These are phyloP conservation scores for Parasteatoda tepidariorum DNA, from an alignment of 1,140 invertebrate species.

Conservation along the genomic window DNA sequence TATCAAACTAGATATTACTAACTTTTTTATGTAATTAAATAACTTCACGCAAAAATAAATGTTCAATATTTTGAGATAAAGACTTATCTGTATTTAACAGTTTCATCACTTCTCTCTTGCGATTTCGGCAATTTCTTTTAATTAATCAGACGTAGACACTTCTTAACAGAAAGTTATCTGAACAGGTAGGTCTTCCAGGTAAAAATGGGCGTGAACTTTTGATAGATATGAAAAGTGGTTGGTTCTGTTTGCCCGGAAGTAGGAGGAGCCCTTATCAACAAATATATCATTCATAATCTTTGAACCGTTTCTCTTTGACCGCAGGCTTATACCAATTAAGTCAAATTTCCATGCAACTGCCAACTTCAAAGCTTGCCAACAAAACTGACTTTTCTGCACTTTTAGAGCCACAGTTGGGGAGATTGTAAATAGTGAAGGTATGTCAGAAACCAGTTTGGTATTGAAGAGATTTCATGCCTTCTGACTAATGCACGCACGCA, in stretches of 20 bases:
- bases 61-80: no score
- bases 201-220: constrained; percentile 26
- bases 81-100: no score
- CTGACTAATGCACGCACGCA: not conserved
- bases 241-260: constrained; percentile 45
- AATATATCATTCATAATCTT: constrained; percentile 33
- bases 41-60: no score
- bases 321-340: constrained; percentile 36
- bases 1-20: no score
- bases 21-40: no score
- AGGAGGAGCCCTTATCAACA: constrained; percentile 40
- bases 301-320: constrained; percentile 23
- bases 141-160: no score
- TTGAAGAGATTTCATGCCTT: not conserved
- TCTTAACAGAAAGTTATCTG: no score
- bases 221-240: constrained; percentile 40
- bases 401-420: not conserved
- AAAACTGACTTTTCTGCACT: not conserved
- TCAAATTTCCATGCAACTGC: not conserved
- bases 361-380: not conserved
- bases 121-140: no score
- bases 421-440: not conserved
- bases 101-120: no score
- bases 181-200: constrained; percentile 38
- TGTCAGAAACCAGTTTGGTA: not conserved